These are phyloP conservation scores for Microhierax caerulescens DNA, from an alignment of 2,797 vertebrate genomes.

Conservation along the genomic window DNA sequence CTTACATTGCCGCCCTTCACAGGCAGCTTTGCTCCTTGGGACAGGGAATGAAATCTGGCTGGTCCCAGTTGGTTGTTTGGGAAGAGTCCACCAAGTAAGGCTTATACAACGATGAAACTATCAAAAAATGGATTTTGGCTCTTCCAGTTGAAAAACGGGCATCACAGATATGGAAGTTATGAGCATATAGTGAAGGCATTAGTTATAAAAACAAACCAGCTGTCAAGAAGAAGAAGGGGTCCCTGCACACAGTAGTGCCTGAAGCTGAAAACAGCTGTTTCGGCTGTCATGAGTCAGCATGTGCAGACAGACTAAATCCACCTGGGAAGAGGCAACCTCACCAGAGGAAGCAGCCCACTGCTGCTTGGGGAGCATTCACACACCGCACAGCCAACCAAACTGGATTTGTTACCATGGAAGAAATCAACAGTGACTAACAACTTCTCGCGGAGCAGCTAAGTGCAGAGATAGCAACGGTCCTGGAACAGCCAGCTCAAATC, in stretches of 20 bases:
- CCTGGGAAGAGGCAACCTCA: conserved; percentile 68
- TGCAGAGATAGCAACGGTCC: conserved; percentile 20
- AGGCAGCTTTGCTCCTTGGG: not conserved
- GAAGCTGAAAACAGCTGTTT: conserved; percentile 70
- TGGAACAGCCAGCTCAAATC: conserved; percentile 26
- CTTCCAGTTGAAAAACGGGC: conserved; percentile 26
- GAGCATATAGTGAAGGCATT: conserved; percentile 63
- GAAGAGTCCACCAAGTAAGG: not conserved
- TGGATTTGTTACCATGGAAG: conserved; percentile 64
- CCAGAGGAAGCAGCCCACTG: conserved; percentile 54
- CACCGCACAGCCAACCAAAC: conserved; percentile 2
- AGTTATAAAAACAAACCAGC: conserved; percentile 67
- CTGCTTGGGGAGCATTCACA: conserved; percentile 40
- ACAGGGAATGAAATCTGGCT: not conserved
- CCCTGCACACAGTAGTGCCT: conserved; percentile 68
- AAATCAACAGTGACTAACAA: conserved; percentile 64
- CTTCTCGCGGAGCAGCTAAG: not conserved
- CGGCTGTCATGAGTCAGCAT: conserved; percentile 66
- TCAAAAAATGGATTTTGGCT: not conserved
- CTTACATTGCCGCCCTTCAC: not conserved
- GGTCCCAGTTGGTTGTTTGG: not conserved
- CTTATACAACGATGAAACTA: not conserved
- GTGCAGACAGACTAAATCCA: conserved; percentile 70
- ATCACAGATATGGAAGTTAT: conserved; percentile 56
- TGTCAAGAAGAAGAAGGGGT: conserved; percentile 67